A percentile compares a stretch with the other conserved stretches of the same genome.
Conservation (phyloP, 1,140 invertebrate genomes). For the Asbolus verrucosus region DNA sequence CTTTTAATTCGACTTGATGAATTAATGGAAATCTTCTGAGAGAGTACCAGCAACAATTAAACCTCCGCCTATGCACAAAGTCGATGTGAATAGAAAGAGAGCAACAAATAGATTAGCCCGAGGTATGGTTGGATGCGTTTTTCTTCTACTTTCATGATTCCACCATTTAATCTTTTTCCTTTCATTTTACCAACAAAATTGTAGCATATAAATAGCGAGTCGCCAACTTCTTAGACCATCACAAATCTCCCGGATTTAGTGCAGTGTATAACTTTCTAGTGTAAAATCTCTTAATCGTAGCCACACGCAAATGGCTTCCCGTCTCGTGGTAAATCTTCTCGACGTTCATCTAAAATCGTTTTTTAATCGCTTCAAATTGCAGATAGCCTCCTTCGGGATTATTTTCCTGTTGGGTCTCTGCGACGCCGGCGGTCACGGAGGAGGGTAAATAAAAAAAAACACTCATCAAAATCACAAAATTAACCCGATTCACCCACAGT, state of each 20-base stretch:
- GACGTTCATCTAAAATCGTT: too few relatives aligned
- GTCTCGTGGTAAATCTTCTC: slow-evolving; percentile 58
- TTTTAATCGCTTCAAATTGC: slow-evolving; percentile 38
- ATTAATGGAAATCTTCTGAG: neutral
- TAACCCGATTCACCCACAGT: slow-evolving; percentile 52
- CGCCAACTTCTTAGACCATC: slow-evolving; percentile 45
- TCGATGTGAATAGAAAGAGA: slow-evolving; percentile 11
- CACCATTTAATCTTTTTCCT: slow-evolving; percentile 54
- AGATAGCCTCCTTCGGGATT: slow-evolving; percentile 58
- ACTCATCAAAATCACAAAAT: neutral
- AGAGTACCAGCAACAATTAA: too few relatives aligned
- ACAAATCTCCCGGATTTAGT: slow-evolving; percentile 57
- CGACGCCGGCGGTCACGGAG: slow-evolving; percentile 52
- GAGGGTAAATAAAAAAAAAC: too few relatives aligned
- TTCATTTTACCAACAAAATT: slow-evolving; percentile 56
- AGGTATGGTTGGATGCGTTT: slow-evolving; percentile 56
- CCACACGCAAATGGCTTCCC: slow-evolving; percentile 55
- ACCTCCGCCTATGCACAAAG: neutral
- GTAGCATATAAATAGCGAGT: slow-evolving; percentile 59
- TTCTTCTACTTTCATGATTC: slow-evolving; percentile 60
- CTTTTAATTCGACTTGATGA: too few relatives aligned
- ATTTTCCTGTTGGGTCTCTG: slow-evolving; percentile 54
- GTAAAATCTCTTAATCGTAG: slow-evolving; percentile 48
- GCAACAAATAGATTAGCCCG: slow-evolving; percentile 27
- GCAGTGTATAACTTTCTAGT: slow-evolving; percentile 52